Conservation (phyloP, 1,140 invertebrate species). For the Parapsyche elsis region DNA sequence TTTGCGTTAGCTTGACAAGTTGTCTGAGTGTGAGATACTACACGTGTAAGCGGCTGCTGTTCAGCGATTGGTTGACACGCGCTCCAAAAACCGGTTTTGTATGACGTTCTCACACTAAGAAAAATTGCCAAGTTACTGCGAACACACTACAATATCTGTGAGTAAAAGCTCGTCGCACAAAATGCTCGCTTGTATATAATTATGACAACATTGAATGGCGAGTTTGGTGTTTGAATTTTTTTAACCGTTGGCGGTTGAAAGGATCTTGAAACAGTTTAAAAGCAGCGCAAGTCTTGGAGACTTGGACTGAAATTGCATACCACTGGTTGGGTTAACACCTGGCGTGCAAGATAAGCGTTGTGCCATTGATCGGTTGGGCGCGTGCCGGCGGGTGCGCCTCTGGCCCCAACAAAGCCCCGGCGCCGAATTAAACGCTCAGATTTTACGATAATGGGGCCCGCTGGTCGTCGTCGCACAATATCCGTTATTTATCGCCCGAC, state of each 20-base stretch:
- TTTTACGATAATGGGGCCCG: slow-evolving; percentile 46
- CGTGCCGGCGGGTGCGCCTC: slow-evolving; percentile 38
- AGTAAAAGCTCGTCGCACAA: too few relatives aligned
- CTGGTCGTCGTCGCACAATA: slow-evolving; percentile 24
- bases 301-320: slow-evolving; percentile 22
- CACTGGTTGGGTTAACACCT: slow-evolving; percentile 31
- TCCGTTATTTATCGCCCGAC: slow-evolving; percentile 44
- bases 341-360: slow-evolving; percentile 36
- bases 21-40: too few relatives aligned
- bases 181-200: too few relatives aligned
- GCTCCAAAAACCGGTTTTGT: too few relatives aligned
- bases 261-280: neutral
- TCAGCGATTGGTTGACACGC: too few relatives aligned
- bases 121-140: too few relatives aligned
- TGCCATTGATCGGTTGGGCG: slow-evolving; percentile 36
- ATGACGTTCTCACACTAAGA: too few relatives aligned
- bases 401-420: neutral
- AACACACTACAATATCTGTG: too few relatives aligned
- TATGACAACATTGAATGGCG: neutral
- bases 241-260: neutral
- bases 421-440: slow-evolving; percentile 46
- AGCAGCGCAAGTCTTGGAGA: slow-evolving; percentile 5
- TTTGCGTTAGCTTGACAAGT: too few relatives aligned
- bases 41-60: too few relatives aligned
- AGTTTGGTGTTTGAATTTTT: neutral